Conservation (phyloP, 1,140 invertebrate genomes). For the Chelonus insularis region DNA sequence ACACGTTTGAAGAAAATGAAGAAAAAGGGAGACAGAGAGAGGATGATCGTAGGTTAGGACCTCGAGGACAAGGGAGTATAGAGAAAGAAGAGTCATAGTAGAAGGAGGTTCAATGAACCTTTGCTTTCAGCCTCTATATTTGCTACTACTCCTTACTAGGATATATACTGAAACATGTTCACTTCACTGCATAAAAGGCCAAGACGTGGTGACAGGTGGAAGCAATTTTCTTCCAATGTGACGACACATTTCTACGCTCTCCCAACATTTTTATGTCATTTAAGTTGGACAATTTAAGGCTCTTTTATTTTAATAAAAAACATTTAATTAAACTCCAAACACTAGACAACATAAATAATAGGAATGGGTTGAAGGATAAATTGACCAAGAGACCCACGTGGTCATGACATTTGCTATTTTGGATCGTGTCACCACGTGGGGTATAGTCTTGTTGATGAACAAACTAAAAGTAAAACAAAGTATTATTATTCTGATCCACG, state of each 20-base stretch:
- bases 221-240: constrained; percentile 3
- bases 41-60: neutral
- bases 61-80: neutral
- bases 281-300: neutral
- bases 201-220: constrained; percentile 21
- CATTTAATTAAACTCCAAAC: too few relatives aligned
- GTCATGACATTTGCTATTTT: too few relatives aligned
- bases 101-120: neutral
- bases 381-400: too few relatives aligned
- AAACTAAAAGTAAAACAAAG: too few relatives aligned
- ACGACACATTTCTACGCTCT: neutral
- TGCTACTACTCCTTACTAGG: constrained; percentile 18
- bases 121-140: constrained; percentile 6
- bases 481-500: too few relatives aligned
- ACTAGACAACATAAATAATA: too few relatives aligned
- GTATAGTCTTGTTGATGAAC: too few relatives aligned
- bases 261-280: neutral
- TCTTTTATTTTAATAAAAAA: too few relatives aligned
- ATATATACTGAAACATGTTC: neutral
- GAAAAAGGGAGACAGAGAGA: neutral
- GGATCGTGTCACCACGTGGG: too few relatives aligned
- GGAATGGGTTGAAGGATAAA: too few relatives aligned
- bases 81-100: neutral
- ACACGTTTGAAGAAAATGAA: neutral
- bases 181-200: constrained; percentile 3